phyloP scores from a whole-genome alignment of 2,113 vertebrate species.

The Hydropotes inermis region DNA sequence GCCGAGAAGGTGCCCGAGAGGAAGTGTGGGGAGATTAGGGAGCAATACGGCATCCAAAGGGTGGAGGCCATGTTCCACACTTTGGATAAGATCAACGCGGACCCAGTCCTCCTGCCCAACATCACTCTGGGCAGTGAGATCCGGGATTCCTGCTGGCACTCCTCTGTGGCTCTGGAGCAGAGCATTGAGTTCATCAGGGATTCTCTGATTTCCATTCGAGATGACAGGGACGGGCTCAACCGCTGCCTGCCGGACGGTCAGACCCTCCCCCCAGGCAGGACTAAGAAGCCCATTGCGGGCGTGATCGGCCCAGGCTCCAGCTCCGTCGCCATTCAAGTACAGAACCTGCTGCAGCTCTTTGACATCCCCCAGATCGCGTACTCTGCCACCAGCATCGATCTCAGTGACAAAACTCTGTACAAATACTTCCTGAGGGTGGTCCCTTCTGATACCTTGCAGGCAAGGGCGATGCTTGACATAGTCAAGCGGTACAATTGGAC shows the following conservation, averaged over 20 bases:
- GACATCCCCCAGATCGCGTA: conserved; percentile 99
- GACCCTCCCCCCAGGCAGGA: conserved; percentile 83
- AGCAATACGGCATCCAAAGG: conserved; percentile 98
- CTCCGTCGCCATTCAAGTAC: conserved; percentile 98
- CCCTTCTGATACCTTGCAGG: conserved; percentile 96
- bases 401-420: conserved; percentile 98
- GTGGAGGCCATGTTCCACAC: conserved; percentile 99
- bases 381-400: conserved; percentile 97
- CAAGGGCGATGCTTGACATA: conserved; percentile 97
- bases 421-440: conserved; percentile 98
- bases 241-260: conserved; percentile 92
- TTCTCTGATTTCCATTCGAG: conserved; percentile 96
- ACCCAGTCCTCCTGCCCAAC: conserved; percentile 93
- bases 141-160: conserved; percentile 99
- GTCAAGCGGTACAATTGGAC: conserved; percentile 99
- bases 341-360: conserved; percentile 97
- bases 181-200: conserved; percentile 99
- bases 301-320: conserved; percentile 99
- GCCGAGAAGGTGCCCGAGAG: conserved; percentile 97
- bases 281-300: conserved; percentile 96
- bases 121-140: conserved; percentile 98
- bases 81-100: conserved; percentile 95
- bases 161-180: conserved; percentile 97
- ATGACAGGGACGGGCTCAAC: conserved; percentile 93
- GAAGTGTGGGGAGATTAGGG: conserved; percentile 97